Evolutionary conservation across 2,113 vertebrate genomes (phyloP).

Genomic region (Haemorhous mexicanus): DNA sequence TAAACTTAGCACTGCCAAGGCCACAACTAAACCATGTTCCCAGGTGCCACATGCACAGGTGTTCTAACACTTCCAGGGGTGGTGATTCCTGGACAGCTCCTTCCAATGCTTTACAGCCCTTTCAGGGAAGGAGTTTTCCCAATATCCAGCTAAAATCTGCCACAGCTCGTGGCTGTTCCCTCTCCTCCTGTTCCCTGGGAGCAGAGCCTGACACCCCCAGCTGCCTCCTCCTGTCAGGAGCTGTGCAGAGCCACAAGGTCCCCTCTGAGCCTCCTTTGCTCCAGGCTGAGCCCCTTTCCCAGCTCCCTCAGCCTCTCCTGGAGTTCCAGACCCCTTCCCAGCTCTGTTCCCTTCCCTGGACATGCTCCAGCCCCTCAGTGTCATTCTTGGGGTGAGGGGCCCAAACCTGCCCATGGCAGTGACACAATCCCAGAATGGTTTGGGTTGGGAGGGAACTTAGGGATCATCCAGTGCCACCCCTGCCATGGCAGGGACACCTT

Average conservation of each 20-base stretch:
- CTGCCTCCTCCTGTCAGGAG: not conserved
- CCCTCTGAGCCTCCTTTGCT: not conserved
- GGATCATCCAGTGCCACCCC: accelerated
- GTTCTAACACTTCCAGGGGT: not conserved
- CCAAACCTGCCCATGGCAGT: not conserved
- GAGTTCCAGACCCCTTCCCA: not conserved
- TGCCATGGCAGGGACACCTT: not conserved
- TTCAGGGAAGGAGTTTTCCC: not conserved
- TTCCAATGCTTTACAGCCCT: not conserved
- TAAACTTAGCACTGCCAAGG: not conserved
- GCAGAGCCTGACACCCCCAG: accelerated
- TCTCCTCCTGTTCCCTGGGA: not conserved
- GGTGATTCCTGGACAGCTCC: not conserved
- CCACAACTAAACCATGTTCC: not conserved
- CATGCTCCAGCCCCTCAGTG: not conserved
- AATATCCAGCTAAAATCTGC: not conserved
- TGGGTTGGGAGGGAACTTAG: not conserved
- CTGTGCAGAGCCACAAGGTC: not conserved
- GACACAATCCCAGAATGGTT: not conserved
- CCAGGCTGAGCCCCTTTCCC: not conserved
- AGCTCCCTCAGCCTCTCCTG: not conserved
- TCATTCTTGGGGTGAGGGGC: not conserved
- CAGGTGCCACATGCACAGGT: not conserved
- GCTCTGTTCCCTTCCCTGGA: accelerated
- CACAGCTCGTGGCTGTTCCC: accelerated